A percentile compares a stretch with the other conserved stretches of the same genome.
These are phyloP conservation scores for Macropodus opercularis DNA, from an alignment of 2,797 vertebrate species.

Conservation along the genomic window DNA sequence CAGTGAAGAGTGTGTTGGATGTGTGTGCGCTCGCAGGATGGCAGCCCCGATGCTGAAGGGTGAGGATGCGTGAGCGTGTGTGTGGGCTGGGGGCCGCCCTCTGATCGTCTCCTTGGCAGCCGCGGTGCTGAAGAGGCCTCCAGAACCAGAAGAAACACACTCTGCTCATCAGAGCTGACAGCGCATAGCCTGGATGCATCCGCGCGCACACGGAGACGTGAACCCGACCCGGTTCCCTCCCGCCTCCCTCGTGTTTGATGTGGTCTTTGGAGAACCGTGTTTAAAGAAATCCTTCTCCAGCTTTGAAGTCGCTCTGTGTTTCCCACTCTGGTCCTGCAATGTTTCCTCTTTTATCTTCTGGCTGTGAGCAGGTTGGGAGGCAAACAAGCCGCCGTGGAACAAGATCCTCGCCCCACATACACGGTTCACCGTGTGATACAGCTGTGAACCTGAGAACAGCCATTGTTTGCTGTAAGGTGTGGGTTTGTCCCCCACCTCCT, in stretches of 20 bases:
- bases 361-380: slow-evolving; percentile 53
- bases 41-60: slow-evolving; percentile 59
- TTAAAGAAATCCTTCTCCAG: slow-evolving; percentile 78
- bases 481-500: slow-evolving; percentile 29
- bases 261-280: slow-evolving; percentile 80
- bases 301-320: slow-evolving; percentile 79
- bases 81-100: slow-evolving; percentile 78
- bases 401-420: slow-evolving; percentile 66
- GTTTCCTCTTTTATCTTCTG: slow-evolving; percentile 78
- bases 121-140: slow-evolving; percentile 69
- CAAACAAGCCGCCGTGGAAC: slow-evolving; percentile 59
- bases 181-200: slow-evolving; percentile 69
- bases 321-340: slow-evolving; percentile 62
- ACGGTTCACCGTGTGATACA: slow-evolving; percentile 61
- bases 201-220: slow-evolving; percentile 39
- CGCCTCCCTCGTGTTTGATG: slow-evolving; percentile 76
- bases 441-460: slow-evolving; percentile 69
- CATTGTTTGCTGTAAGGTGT: slow-evolving; percentile 63
- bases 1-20: slow-evolving; percentile 45
- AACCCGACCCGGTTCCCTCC: slow-evolving; percentile 34
- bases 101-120: slow-evolving; percentile 79
- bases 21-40: slow-evolving; percentile 33
- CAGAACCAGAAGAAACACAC: slow-evolving; percentile 60
- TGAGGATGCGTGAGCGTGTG: slow-evolving; percentile 76
- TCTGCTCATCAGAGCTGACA: slow-evolving; percentile 75